Evolutionary conservation across 1,140 invertebrate species (phyloP).

Genomic region (Neodiprion fabricii): DNA sequence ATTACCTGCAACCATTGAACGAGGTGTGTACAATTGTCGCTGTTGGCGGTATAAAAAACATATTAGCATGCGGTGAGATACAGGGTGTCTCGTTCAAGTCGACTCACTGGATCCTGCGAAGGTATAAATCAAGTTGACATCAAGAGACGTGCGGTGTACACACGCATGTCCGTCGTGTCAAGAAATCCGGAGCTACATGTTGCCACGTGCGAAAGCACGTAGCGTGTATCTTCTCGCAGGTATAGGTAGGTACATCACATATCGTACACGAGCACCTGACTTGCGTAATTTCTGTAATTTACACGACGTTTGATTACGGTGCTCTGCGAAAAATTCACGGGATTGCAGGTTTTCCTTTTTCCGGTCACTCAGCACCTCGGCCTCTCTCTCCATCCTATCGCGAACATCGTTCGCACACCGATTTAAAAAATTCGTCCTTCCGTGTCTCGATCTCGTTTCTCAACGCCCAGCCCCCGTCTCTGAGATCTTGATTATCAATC

Average conservation of each 20-base stretch:
- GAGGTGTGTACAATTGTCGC: too few species aligned
- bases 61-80: too few species aligned
- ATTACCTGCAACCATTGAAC: conserved; percentile 11
- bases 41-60: too few species aligned
- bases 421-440: not conserved
- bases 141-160: too few species aligned
- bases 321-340: not conserved
- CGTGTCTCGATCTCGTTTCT: not conserved
- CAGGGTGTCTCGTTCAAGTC: too few species aligned
- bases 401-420: not conserved
- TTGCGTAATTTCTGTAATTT: conserved; percentile 1
- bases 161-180: too few species aligned
- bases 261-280: not conserved
- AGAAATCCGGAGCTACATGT: too few species aligned
- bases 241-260: not conserved
- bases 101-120: too few species aligned
- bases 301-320: not conserved
- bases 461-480: not conserved
- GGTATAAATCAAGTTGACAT: too few species aligned
- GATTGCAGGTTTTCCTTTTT: not conserved
- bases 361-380: not conserved
- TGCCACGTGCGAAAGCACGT: too few species aligned
- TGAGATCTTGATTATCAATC: not conserved
- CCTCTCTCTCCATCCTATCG: too few species aligned
- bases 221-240: too few species aligned